Evolutionary conservation across 2,888 invertebrate genomes (phyloP), one percentile per base, ranked within the genome.

Genomic region (Pollenia amentaria): DNA sequence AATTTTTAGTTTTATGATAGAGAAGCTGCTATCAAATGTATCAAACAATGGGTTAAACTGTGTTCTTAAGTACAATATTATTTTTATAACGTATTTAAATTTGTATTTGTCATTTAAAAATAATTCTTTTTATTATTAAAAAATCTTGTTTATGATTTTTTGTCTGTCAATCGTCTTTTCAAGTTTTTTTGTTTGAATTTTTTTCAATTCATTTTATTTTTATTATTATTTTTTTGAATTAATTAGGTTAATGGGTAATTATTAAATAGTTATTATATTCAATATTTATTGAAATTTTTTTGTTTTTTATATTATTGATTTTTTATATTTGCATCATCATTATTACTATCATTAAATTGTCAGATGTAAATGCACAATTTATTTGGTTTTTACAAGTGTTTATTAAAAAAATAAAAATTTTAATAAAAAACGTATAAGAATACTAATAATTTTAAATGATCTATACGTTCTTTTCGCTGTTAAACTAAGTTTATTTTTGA

Each of bases 231-330:
- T 57, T 14, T 57, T 57, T 14, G 14, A 42, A 81, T 81, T 73
- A 73, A 81, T 67, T 81, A 57, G 81, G 81, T 81, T 81, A 73
- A 73, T 65, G 73, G 48, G 21, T 55, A 55, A 12, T 57, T 57
- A 46, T 48, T 48, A 48, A 62, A 14, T 42, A 53, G 38, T 64
- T 40, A 72, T 75, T 48, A 40, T 51, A 42, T 64, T 18, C 18
- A 55, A 16, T 38, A 46, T 55, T 65, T 44, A 18, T 44, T 46
- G 29, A 29, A 29, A 29, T 6, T 6, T 29, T 4, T 29, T 29
- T 6, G 6, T 14, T 44, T 67, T 46, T 21, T 77, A 38, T 2
- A 10, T 21, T 14, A 62, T 40, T 62, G 6, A 6, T 14, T 29
- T 21, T 21, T 29, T 51, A 51, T 18, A n/a, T 70, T 72, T 18